These are phyloP conservation scores for Triplophysa tibetana DNA, from an alignment of 2,113 vertebrate species.

Conservation along the genomic window DNA sequence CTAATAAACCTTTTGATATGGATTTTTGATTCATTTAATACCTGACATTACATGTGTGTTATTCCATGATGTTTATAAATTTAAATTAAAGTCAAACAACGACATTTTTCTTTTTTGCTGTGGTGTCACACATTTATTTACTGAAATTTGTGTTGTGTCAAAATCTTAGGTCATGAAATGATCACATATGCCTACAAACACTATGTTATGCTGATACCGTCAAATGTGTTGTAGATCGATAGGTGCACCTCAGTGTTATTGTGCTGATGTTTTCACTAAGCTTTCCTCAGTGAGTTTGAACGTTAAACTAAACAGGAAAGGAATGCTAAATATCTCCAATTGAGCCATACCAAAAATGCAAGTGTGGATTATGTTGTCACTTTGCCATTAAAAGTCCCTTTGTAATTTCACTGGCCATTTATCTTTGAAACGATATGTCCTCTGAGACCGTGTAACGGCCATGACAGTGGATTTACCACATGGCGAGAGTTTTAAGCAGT, in stretches of 20 bases:
- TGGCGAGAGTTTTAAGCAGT: neutral
- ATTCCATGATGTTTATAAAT: too few relatives aligned
- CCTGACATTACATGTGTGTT: too few relatives aligned
- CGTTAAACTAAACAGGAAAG: constrained; percentile 13
- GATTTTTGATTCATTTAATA: too few relatives aligned
- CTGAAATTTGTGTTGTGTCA: neutral
- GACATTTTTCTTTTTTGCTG: too few relatives aligned
- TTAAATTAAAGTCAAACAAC: too few relatives aligned
- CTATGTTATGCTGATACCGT: neutral
- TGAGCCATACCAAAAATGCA: constrained; percentile 31
- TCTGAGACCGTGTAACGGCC: constrained; percentile 9
- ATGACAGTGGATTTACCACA: constrained; percentile 28
- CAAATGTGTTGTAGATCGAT: neutral
- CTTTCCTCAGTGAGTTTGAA: constrained; percentile 1
- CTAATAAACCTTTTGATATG: too few relatives aligned
- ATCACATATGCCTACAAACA: neutral
- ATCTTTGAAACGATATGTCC: constrained; percentile 37
- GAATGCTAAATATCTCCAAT: constrained; percentile 50
- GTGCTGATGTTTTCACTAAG: neutral
- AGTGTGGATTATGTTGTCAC: constrained; percentile 39
- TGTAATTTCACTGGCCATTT: constrained; percentile 26
- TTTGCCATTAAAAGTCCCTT: constrained; percentile 35
- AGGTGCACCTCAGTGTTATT: neutral
- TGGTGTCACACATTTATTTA: too few relatives aligned
- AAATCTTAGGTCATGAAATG: neutral